Evolutionary conservation across 2,113 vertebrate genomes (phyloP), one percentile per base, ranked within the genome.

Genomic region (Platycercus adscitus): DNA sequence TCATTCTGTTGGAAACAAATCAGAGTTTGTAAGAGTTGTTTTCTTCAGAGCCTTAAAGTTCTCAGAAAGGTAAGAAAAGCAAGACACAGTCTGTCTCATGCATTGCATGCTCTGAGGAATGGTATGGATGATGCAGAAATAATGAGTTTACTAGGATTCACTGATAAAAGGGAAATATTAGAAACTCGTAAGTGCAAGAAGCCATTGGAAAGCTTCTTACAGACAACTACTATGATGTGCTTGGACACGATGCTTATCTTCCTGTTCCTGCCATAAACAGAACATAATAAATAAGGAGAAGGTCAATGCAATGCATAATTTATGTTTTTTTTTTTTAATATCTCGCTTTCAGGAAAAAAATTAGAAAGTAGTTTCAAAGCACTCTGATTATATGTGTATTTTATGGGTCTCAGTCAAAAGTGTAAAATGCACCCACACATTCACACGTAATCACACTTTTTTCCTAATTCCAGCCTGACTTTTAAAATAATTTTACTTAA

Each of bases 241-340:
- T 90, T 93, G 69, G 78, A 91, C n/a, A 71, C 0, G 1, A 55
- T 44, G 55, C 20, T 84, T 97, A 81, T 89, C 92, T 92, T 86
- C 70, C 73, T 79, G 39, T 89, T 90, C 61, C 56, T 84, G 64
- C 90, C 90, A 84, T 46, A 94, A 64, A 91, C 1, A 81, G 52
- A 86, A 69, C 17, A 76, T 82, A 86, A 94, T 64, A 95, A 86
- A 91, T 82, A 87, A 58, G 35, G 24, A 94, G 41, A 95, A 94
- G 80, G 86, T 81, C 83, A 93, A 37, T 46, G 44, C 23, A 76
- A 83, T 86, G 65, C 65, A 91, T 95, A 58, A 58, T 81, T 84
- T 87, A 70, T 76, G 47, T 39, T 39, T 39, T 39, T 33, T 18
- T 95, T 96, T n/a, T n/a, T 81, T 81, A 93, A 79, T 89, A 89